These are phyloP conservation scores for Acanthiza pusilla DNA, from an alignment of 2,797 vertebrate genomes.

Conservation along the genomic window DNA sequence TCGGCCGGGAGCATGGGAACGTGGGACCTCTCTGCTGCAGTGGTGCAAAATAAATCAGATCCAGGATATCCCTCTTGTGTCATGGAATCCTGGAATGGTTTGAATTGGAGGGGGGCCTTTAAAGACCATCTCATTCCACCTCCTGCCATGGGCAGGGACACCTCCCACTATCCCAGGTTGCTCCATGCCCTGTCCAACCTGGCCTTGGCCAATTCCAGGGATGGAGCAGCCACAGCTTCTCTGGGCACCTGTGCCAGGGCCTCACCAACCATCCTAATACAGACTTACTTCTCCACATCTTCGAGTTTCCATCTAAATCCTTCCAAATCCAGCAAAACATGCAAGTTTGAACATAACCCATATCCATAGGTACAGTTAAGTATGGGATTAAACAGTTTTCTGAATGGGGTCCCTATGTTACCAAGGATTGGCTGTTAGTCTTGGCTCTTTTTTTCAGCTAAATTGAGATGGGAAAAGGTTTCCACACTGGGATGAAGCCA, in stretches of 20 bases:
- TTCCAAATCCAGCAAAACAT: neutral
- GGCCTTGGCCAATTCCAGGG: neutral
- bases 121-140: neutral
- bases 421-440: neutral
- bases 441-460: conserved; percentile 35
- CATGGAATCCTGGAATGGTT: neutral
- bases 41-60: neutral
- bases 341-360: neutral
- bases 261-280: neutral
- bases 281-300: neutral
- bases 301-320: conserved; percentile 5
- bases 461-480: conserved; percentile 40
- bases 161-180: rapidly evolving
- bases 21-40: neutral
- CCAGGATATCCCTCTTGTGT: neutral
- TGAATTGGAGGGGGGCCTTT: neutral
- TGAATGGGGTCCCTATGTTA: conserved; percentile 1
- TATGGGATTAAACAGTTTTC: conserved; percentile 10
- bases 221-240: neutral
- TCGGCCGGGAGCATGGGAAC: neutral
- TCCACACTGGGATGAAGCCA: neutral
- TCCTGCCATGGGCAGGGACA: neutral
- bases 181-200: neutral
- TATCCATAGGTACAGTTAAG: conserved; percentile 35
- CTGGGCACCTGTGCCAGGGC: neutral